Evolutionary conservation across 2,888 invertebrate species (phyloP), one percentile per base, ranked within the genome.

Genomic region (Drosophila maculinotata): DNA sequence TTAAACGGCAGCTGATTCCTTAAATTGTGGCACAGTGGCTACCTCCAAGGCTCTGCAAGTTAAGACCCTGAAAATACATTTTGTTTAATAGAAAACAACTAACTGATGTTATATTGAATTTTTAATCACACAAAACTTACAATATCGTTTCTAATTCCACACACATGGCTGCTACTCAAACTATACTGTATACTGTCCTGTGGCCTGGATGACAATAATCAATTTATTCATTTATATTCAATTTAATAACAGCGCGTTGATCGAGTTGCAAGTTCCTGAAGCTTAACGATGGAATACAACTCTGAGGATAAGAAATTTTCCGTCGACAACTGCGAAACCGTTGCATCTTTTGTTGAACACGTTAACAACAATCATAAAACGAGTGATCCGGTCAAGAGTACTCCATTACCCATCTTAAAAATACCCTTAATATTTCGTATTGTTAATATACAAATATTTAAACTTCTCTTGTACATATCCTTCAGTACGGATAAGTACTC

Each of bases 51-150:
- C 10, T 12, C 17, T 33, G 4, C 8, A 20, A 25, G 35, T 54
- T 0, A 39, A 31, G 17, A 49, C n/a, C n/a, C 65, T 69, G 68
- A 12, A 71, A 71, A 39, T 47, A 38, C 14, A 64, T 31, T 6
- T 15, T 26, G 20, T 15, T 54, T 44, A 48, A 35, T 49, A 23
- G 0, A 23, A 39, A 39, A 25, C 15, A 23, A 10, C 7, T 23
- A 1, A 17, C 3, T 9, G 2, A 17, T 49, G 25, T 20, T 6
- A 38, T 7, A 30, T 49, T 9, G 23, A 8, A 35, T 5, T 14
- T 41, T 15, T 7, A 8, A 14, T 36, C 6, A 17, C 8, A 31
- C 31, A 26, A 48, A 53, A 69, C 68, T 69, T 33, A 69, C 68
- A 64, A 23, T 49, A 39, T 44, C 14, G 39, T 9, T 45, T 23